Base-by-base conservation (phyloP, 2,888 invertebrate genomes). In the Copidosoma aretas region DNA sequence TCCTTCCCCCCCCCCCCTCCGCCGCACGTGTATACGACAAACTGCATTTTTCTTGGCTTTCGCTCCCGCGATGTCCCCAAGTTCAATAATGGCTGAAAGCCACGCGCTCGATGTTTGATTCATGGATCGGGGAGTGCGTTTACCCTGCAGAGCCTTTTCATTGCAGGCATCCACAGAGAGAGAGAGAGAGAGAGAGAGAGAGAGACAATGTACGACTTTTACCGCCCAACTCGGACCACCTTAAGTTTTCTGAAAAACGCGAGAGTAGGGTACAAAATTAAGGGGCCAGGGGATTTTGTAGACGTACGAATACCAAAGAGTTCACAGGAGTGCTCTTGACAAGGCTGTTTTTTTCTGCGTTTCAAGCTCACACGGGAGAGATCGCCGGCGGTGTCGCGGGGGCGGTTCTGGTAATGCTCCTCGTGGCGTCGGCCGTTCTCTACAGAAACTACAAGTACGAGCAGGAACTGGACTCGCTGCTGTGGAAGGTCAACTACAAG, bases 381-480 rank as follows among this genome's bases (percentile, higher is more conserved):
- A 94, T 95, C 82, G 89, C 92, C 0, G 89, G 91, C 1, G 94
- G 94, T 1, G 89, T 94, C 0, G 90, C 91, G 0, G 94, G 95
- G 0, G 92, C 93, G 1, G 87, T 93, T 4, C 81, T 92, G 17
- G 85, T 93, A 0, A 84, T 93, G 8, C 82, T 94, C 49, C 86
- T 89, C 0, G 86, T 94, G 3, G 90, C 93, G n/a, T 89, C 90
- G 0, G 85, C 94, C 66, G 89, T 94, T 0, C 86, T 93, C 15
- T 94, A 92, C 85, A 90, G 96, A 69, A 96, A 96, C 83, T 96
- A 95, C 95, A 90, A 91, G 51, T 95, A 97, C 83, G 96, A 97
- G 81, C 95, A 96, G 79, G 96, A 96, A 79, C 86, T 97, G 73
- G 96, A 96, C 81, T 95, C 94, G 65, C 85, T 97, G 51, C 87